Percentiles rank a stretch among this genome's conserved stretches.
phyloP scores from a whole-genome alignment of 2,113 vertebrate genomes.

The Motacilla alba region DNA sequence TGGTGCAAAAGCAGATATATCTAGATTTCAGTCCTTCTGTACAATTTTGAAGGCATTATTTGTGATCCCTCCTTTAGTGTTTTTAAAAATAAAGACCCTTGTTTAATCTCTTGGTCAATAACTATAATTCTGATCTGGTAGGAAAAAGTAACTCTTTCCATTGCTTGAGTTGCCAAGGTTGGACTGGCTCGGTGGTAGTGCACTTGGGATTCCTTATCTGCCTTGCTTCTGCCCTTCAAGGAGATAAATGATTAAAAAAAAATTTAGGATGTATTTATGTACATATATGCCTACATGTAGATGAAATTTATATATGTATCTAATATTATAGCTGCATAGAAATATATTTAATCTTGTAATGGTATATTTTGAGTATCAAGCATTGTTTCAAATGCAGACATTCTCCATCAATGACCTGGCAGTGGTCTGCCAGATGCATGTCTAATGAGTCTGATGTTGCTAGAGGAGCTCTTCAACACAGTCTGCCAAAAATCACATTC shows the following conservation, averaged over 20 bases:
- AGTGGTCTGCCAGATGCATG: neutral
- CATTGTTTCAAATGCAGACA: neutral
- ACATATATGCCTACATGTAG: accelerated
- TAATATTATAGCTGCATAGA: neutral
- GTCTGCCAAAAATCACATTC: neutral
- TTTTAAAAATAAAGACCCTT: neutral
- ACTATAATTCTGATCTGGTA: neutral
- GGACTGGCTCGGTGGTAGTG: neutral
- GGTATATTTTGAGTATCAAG: neutral
- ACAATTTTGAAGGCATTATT: neutral
- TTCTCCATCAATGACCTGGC: neutral
- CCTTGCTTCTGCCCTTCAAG: neutral
- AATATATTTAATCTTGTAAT: too few species aligned
- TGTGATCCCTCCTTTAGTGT: neutral
- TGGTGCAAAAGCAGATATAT: neutral
- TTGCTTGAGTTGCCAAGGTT: neutral
- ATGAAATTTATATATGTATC: neutral
- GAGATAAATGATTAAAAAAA: neutral
- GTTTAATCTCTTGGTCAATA: neutral
- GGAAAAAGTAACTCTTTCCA: neutral
- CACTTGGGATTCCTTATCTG: neutral
- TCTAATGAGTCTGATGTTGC: slow-evolving; percentile 7
- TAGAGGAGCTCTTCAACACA: neutral
- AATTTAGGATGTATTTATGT: neutral
- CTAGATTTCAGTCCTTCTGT: neutral